These are phyloP conservation scores for Troides helena DNA, from an alignment of 2,888 invertebrate species.

Conservation along the genomic window DNA sequence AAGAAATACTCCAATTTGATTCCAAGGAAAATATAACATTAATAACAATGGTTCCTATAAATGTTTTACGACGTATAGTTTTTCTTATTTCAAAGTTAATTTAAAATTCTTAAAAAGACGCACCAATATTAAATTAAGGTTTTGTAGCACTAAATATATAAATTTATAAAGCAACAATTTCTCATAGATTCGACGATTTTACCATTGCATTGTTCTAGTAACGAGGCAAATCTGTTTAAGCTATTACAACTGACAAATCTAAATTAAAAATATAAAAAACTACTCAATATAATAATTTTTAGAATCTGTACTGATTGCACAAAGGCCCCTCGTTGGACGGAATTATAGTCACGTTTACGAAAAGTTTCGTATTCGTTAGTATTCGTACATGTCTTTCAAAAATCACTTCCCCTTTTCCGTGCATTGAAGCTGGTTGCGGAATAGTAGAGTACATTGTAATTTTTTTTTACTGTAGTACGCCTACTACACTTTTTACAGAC, in stretches of 20 bases:
- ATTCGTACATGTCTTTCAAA: background rate
- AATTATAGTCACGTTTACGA: constrained; percentile 10
- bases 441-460: background rate
- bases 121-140: no score
- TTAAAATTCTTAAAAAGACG: no score
- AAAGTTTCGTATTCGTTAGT: constrained; percentile 8
- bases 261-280: background rate
- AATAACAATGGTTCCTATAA: no score
- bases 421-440: background rate
- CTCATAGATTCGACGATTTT: no score
- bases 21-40: no score
- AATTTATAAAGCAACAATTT: no score
- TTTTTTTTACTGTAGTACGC: background rate
- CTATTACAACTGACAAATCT: background rate
- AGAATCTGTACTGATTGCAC: constrained; percentile 15
- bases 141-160: no score
- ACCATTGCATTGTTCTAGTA: no score
- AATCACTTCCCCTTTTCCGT: background rate
- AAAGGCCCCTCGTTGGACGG: constrained; percentile 1
- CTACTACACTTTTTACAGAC: background rate
- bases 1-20: no score
- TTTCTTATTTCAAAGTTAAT: no score
- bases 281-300: background rate
- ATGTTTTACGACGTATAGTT: no score
- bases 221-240: background rate